A percentile compares a stretch with the other conserved stretches of the same genome.
Conservation (phyloP, 2,888 invertebrate genomes). For the Drosophila yooni region DNA sequence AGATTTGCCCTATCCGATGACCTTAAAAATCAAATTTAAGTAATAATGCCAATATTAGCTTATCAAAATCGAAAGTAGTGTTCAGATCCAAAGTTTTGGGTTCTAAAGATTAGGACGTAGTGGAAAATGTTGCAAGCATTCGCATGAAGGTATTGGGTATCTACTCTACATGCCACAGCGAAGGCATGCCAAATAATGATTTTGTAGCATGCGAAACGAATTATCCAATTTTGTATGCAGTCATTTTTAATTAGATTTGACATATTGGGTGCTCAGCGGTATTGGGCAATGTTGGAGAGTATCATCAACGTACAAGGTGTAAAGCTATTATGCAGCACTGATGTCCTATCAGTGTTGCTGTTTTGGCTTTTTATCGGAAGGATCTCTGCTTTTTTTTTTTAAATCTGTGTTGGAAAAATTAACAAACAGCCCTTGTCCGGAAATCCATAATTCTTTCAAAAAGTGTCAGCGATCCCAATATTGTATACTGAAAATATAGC, state of each 20-base stretch:
- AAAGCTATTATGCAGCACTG: conserved; percentile 18
- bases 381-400: background rate
- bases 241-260: background rate
- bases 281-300: background rate
- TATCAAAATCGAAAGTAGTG: background rate
- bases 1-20: background rate
- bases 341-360: background rate
- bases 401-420: background rate
- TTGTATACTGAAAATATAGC: background rate
- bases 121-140: background rate
- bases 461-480: background rate
- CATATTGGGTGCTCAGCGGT: background rate
- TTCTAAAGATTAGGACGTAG: background rate
- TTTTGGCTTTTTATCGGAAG: background rate
- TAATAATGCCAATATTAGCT: background rate
- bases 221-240: background rate
- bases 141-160: background rate
- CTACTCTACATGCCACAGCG: background rate
- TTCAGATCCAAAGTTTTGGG: background rate
- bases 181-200: background rate
- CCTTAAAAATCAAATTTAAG: background rate
- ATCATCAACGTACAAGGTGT: background rate
- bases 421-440: background rate
- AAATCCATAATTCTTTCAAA: background rate
- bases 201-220: background rate